phyloP scores from a whole-genome alignment of 2,797 vertebrate genomes.

The Ciconia nigra region DNA sequence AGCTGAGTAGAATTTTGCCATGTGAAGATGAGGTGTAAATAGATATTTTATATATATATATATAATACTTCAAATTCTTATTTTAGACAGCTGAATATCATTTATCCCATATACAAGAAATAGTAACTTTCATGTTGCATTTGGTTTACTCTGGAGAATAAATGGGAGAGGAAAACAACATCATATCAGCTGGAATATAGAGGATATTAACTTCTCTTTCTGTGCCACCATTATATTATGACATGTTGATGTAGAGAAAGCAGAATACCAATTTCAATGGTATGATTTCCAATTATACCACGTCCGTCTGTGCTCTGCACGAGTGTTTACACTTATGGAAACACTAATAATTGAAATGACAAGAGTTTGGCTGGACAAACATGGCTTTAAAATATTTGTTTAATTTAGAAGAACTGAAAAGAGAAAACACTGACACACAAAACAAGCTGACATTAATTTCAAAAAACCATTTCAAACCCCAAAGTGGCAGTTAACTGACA shows the following conservation, averaged over 20 bases:
- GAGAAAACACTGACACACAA: background rate
- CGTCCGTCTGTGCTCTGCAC: background rate
- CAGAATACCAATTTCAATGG: background rate
- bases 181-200: background rate
- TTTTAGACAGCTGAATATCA: background rate
- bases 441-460: background rate
- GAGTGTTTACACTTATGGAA: background rate
- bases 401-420: background rate
- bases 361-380: conserved; percentile 33
- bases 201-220: background rate
- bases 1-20: background rate
- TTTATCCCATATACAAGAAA: background rate
- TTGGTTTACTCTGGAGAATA: background rate
- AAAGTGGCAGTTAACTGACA: background rate
- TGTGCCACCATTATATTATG: background rate
- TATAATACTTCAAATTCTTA: background rate
- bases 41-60: background rate
- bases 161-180: background rate
- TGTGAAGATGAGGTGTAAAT: background rate
- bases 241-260: background rate
- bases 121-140: background rate
- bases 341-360: conserved; percentile 8
- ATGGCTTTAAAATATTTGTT: conserved; percentile 38
- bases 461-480: background rate
- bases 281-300: background rate